Evolutionary conservation across 2,113 vertebrate genomes (phyloP).

Genomic region (Ardeotis arabs): DNA sequence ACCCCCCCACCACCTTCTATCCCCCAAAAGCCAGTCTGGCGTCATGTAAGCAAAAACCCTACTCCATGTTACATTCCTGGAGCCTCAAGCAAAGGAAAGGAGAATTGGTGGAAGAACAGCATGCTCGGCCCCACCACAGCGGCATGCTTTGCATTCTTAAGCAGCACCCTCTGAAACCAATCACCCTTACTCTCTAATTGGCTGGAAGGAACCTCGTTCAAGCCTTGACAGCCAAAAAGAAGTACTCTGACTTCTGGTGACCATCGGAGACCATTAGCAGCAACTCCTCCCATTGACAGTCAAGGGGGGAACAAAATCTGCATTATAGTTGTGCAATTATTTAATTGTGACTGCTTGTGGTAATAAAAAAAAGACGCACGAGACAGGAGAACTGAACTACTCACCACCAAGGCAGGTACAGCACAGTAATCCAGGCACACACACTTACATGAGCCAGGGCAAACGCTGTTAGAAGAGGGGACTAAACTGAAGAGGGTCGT

Average conservation of each 20-base stretch:
- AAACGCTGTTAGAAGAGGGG: neutral
- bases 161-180: constrained; percentile 37
- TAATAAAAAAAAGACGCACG: neutral
- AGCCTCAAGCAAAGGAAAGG: neutral
- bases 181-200: constrained; percentile 49
- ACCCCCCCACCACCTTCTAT: fast-evolving
- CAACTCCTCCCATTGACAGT: neutral
- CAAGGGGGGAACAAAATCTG: neutral
- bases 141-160: constrained; percentile 56
- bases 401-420: neutral
- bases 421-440: neutral
- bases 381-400: neutral
- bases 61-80: neutral
- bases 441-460: neutral
- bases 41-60: neutral
- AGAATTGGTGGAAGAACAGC: neutral
- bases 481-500: neutral
- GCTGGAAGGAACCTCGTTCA: constrained; percentile 33
- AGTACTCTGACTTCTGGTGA: constrained; percentile 18
- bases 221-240: constrained; percentile 43
- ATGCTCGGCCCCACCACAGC: neutral
- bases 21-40: neutral
- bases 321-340: neutral
- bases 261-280: neutral
- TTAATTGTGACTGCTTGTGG: neutral